These are phyloP conservation scores for Belgica antarctica DNA, from an alignment of 2,888 invertebrate species.

Conservation along the genomic window DNA sequence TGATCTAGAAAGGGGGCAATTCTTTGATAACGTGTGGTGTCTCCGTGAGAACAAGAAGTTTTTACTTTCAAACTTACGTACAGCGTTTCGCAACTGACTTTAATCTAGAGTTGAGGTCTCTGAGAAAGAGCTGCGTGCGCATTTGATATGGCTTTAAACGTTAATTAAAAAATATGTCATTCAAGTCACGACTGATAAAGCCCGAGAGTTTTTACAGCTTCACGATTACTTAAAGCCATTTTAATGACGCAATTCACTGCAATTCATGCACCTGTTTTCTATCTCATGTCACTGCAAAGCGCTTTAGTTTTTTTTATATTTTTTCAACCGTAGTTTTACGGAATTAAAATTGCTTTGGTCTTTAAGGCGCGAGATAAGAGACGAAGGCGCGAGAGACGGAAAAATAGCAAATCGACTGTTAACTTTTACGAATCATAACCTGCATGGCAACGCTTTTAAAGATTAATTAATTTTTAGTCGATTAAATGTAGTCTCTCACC, in stretches of 20 bases:
- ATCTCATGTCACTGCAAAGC: not conserved
- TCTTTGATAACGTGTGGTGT: no score
- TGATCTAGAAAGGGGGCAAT: no score
- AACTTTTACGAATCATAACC: constrained; percentile 22
- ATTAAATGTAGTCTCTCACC: not conserved
- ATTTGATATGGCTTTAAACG: not conserved
- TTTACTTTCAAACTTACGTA: no score
- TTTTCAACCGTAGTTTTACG: not conserved
- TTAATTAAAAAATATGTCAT: constrained; percentile 39
- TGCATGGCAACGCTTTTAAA: constrained; percentile 4
- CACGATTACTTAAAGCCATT: not conserved
- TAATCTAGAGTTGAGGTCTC: no score
- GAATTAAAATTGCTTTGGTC: constrained; percentile 18
- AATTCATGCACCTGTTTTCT: constrained; percentile 17
- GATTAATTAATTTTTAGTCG: constrained; percentile 32
- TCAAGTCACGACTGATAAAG: constrained; percentile 39
- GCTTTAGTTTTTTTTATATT: not conserved
- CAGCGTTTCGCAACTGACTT: no score
- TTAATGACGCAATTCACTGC: constrained; percentile 13
- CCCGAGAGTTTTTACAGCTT: constrained; percentile 23
- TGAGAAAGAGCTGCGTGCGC: not conserved
- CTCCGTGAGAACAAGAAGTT: no score
- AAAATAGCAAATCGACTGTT: not conserved
- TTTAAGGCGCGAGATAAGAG: not conserved
- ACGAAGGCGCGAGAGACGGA: not conserved